Evolutionary conservation across 1,140 invertebrate species (phyloP), one percentile per base, ranked within the genome.

Genomic region (Drosophila sp.): DNA sequence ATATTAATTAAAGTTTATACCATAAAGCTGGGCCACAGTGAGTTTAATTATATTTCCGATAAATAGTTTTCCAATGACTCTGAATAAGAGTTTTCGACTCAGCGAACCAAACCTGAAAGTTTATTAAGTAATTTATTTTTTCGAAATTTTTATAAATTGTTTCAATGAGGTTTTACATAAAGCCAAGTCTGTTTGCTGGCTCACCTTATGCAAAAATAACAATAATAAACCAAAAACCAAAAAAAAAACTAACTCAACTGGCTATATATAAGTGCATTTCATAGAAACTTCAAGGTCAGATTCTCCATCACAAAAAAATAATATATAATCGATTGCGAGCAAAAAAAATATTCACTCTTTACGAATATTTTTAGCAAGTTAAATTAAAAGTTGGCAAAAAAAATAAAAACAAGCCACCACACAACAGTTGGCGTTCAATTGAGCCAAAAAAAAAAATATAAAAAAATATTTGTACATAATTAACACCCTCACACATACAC

Each of bases 171-270:
- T 50, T 50, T 50, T 47, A 47, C 44, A 23, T 47, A 47, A 23
- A 11, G 1, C 44, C 44, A 50, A 50, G 23, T 50, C n/a, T 25
- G 7, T 25, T 56, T 83, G 10, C 76, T 78, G 38, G 79, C 54
- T 81, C 82, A 78, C 82, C 74, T 81, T 81, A 86, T 85, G 81
- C 78, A 85, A 85, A 85, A 38, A 54, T 29, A 75, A 68, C 41
- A 30, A 38, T 38, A 38, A 38, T 11, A 75, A 76, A 62, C 61
- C 56, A 68, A 60, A 44, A n/a, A 25, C 56, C 62, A 60, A 44
- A n/a, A 25, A 47, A 47, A 7, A 23, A 50, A 50, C 44, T 27
- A 27, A 27, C 44, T 50, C 44, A 10, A 50, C 44, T 50, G 44
- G 44, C 44, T 50, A 7, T 47, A 47, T 47, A 44, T 11, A 29